Evolutionary conservation across 2,113 vertebrate genomes (phyloP).

Genomic region (Physeter macrocephalus): DNA sequence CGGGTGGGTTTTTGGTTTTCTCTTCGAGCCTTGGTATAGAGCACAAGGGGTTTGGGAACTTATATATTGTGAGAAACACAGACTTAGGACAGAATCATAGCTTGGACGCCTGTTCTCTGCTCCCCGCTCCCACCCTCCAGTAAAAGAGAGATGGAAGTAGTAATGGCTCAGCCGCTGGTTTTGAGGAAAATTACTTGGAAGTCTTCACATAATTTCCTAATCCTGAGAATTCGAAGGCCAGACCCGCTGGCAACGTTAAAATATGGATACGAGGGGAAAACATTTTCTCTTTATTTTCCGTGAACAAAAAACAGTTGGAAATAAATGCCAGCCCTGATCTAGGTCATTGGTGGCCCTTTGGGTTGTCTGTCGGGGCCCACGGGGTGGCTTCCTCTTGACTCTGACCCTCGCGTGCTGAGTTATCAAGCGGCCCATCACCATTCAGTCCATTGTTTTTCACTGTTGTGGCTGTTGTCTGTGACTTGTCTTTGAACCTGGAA

Average conservation of each 20-base stretch:
- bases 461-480: neutral
- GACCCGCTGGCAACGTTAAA: neutral
- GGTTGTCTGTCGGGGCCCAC: rapidly evolving
- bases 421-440: neutral
- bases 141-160: too few species aligned
- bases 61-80: rapidly evolving
- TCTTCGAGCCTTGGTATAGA: rapidly evolving
- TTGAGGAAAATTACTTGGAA: neutral
- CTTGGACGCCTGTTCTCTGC: neutral
- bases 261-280: rapidly evolving
- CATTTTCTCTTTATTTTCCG: neutral
- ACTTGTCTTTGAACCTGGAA: neutral
- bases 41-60: neutral
- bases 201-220: neutral
- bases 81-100: neutral
- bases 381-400: rapidly evolving
- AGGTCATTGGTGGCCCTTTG: rapidly evolving
- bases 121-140: too few species aligned
- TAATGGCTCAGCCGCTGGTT: neutral
- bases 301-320: neutral
- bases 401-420: rapidly evolving
- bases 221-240: neutral
- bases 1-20: too few species aligned
- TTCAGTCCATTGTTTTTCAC: rapidly evolving
- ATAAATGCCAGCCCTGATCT: rapidly evolving